Evolutionary conservation across 2,888 invertebrate genomes (phyloP).

Genomic region (Terebella lapidaria): DNA sequence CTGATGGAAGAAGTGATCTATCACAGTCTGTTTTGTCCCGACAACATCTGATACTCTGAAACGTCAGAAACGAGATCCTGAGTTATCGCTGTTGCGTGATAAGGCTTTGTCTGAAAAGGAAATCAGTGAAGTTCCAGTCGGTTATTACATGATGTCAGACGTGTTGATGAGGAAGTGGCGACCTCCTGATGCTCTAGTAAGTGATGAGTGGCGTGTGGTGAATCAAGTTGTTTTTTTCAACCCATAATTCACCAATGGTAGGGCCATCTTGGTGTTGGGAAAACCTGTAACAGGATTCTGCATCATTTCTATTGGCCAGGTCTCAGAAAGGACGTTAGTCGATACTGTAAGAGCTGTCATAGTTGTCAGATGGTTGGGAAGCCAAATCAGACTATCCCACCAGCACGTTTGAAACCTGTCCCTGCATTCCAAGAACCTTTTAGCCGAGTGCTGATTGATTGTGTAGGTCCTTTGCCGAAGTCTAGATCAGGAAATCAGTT

Average conservation of each 20-base stretch:
- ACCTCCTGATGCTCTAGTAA: constrained; percentile 4
- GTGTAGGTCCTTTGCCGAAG: neutral
- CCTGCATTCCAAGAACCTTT: neutral
- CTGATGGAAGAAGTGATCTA: too few relatives aligned
- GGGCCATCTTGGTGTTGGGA: neutral
- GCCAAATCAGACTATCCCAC: neutral
- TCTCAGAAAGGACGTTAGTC: neutral
- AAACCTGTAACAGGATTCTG: neutral
- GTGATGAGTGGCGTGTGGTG: too few relatives aligned
- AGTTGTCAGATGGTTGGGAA: neutral
- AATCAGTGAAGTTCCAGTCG: neutral
- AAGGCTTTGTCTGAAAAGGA: neutral
- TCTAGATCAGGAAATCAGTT: neutral
- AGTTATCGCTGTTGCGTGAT: neutral
- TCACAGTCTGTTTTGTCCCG: too few relatives aligned
- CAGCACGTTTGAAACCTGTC: neutral
- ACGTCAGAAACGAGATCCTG: neutral
- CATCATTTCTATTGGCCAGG: neutral
- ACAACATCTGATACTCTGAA: neutral
- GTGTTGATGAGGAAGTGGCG: constrained; percentile 8
- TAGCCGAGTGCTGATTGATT: neutral
- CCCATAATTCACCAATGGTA: neutral
- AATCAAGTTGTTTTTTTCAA: constrained; percentile 4
- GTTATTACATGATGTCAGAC: constrained; percentile 5
- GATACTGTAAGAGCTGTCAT: neutral